These are phyloP conservation scores for Anoncus sp. DNA, from an alignment of 2,888 invertebrate genomes.

Conservation along the genomic window DNA sequence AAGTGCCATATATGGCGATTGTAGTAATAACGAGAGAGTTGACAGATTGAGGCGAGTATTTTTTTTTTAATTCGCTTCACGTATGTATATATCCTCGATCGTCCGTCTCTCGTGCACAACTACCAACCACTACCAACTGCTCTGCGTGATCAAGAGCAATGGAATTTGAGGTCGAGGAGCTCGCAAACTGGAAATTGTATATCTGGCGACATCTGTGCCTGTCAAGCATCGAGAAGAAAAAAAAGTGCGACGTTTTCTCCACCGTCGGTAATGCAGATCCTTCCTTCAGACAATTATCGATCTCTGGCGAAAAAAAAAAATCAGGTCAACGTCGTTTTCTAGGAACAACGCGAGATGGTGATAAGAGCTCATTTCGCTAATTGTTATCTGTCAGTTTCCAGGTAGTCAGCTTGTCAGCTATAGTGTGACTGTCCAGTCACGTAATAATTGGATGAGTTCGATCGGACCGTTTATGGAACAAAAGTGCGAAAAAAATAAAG, in stretches of 20 bases:
- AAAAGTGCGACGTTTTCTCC: neutral
- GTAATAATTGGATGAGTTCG: conserved; percentile 29
- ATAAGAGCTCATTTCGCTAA: neutral
- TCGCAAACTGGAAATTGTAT: neutral
- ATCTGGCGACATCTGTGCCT: conserved; percentile 37
- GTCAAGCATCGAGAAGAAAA: neutral
- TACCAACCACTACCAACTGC: neutral
- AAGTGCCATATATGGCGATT: conserved; percentile 2
- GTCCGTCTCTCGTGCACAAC: conserved; percentile 37
- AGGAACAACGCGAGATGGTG: conserved; percentile 26
- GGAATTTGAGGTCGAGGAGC: conserved; percentile 59
- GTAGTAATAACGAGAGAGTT: conserved; percentile 12
- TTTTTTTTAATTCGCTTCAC: conserved; percentile 24
- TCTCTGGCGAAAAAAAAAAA: neutral
- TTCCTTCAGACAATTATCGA: neutral
- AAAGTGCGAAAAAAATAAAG: neutral
- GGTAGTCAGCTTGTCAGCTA: too few species aligned
- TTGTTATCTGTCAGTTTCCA: conserved; percentile 32
- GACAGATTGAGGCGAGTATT: conserved; percentile 21
- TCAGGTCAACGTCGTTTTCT: conserved; percentile 1
- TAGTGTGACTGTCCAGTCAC: too few species aligned
- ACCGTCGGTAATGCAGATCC: conserved; percentile 21
- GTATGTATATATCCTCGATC: conserved; percentile 25
- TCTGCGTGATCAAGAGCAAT: conserved; percentile 41
- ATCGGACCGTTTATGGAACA: neutral